Evolutionary conservation across 1,140 invertebrate species (phyloP), one percentile per base, ranked within the genome.

Genomic region (Cryptotermes secundus): DNA sequence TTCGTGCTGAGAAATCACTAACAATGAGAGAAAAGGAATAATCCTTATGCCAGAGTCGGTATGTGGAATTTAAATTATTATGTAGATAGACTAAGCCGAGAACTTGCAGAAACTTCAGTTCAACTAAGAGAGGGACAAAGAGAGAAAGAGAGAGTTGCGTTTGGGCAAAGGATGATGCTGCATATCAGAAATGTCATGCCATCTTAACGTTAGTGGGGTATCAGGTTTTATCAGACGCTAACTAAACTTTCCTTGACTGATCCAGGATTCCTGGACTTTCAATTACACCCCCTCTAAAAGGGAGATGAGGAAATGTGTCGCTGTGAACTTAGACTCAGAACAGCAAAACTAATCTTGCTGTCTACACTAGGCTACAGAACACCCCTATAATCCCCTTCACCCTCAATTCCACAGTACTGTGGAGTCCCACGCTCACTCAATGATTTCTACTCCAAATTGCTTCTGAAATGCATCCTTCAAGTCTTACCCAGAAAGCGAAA

Each of bases 201-300:
- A 26, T 72, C 59, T 72, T 72, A 26, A 31, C 31, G n/a, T 72
- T 4, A 49, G 26, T 31, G 59, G 59, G 59, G 31, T 72, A 72
- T 72, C 59, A 72, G 59, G 59, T 72, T 72, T 31, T 72, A 72
- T 72, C 59, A 72, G 59, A 31, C 59, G 59, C 26, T 26, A 31
- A 72, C 59, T 72, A 72, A 72, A 72, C 26, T 72, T 72, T 72
- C 59, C 59, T 31, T 72, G 59, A 72, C 59, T 72, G 59, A 72
- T 72, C 59, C 59, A 26, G 59, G 1, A 72, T 72, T 72, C 59
- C 59, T 72, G 59, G 59, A 72, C 59, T 72, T 72, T 72, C 59
- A 72, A 72, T 72, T 72, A 72, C 59, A 72, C n/a, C 4, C 26
- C 7, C 4, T 72, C 26, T 31, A 72, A 31, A 72, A 72, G 26